Conservation (phyloP, 2,888 invertebrate species). For the Tanytarsus gracilentus region DNA sequence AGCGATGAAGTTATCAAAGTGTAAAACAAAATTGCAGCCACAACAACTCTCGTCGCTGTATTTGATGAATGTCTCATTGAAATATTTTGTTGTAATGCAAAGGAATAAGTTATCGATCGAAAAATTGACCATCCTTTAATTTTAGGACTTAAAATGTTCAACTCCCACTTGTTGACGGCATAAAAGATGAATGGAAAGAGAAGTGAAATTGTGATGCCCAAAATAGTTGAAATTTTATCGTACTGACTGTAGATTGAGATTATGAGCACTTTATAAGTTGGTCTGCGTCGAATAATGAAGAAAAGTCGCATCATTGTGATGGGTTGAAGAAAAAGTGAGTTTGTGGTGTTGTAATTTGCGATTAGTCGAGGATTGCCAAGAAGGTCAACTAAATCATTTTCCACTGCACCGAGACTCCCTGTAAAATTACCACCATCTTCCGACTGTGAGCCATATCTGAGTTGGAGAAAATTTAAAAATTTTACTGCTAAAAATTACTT, state of each 20-base stretch:
- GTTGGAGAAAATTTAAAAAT: too few relatives aligned
- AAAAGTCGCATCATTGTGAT: slow-evolving; percentile 4
- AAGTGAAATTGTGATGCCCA: neutral
- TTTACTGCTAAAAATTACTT: too few relatives aligned
- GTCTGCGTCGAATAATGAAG: neutral
- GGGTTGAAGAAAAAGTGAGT: slow-evolving; percentile 7
- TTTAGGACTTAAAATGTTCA: neutral
- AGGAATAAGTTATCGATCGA: neutral
- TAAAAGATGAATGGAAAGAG: neutral
- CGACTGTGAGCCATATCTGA: too few relatives aligned
- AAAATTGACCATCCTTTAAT: neutral
- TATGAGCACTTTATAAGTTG: neutral
- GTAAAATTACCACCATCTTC: slow-evolving; percentile 3
- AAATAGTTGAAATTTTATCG: neutral
- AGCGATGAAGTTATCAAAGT: neutral
- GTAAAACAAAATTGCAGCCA: neutral
- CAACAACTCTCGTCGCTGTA: neutral
- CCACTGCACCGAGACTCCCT: neutral
- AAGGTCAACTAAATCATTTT: slow-evolving; percentile 1
- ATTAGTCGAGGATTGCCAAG: slow-evolving; percentile 9
- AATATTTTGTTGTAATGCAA: neutral
- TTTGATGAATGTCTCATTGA: neutral
- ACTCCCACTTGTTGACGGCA: neutral
- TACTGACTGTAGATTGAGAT: neutral
- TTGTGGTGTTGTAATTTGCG: slow-evolving; percentile 11